A percentile compares a stretch with the other conserved stretches of the same genome.
Conservation (phyloP, 2,113 vertebrate genomes). For the Indicator indicator region DNA sequence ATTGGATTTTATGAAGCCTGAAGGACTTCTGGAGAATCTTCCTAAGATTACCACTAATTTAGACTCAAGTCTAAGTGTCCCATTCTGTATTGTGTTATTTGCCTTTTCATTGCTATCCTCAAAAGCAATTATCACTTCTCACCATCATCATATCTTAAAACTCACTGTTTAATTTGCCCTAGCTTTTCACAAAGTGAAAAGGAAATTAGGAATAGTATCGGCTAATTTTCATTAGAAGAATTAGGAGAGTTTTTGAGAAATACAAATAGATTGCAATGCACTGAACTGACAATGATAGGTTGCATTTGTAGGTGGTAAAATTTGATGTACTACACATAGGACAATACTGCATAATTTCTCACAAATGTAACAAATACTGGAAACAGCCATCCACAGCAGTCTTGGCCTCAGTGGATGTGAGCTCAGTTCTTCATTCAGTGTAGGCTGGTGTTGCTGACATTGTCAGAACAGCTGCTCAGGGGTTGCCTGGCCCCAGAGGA, state of each 20-base stretch:
- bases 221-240: background rate
- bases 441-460: background rate
- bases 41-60: background rate
- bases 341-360: accelerated
- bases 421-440: background rate
- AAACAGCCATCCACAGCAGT: background rate
- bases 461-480: background rate
- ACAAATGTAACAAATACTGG: background rate
- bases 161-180: background rate
- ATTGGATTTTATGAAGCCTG: background rate
- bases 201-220: background rate
- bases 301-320: background rate
- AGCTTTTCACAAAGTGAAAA: background rate
- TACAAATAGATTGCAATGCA: background rate
- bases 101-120: conserved; percentile 9
- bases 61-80: background rate
- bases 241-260: background rate
- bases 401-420: background rate
- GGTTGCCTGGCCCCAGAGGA: background rate
- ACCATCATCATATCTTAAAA: background rate
- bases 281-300: background rate
- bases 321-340: background rate
- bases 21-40: background rate
- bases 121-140: conserved; percentile 7
- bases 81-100: conserved; percentile 12